Evolutionary conservation across 2,797 vertebrate species (phyloP), one percentile per base, ranked within the genome.

Genomic region (Cynopterus sphinx): DNA sequence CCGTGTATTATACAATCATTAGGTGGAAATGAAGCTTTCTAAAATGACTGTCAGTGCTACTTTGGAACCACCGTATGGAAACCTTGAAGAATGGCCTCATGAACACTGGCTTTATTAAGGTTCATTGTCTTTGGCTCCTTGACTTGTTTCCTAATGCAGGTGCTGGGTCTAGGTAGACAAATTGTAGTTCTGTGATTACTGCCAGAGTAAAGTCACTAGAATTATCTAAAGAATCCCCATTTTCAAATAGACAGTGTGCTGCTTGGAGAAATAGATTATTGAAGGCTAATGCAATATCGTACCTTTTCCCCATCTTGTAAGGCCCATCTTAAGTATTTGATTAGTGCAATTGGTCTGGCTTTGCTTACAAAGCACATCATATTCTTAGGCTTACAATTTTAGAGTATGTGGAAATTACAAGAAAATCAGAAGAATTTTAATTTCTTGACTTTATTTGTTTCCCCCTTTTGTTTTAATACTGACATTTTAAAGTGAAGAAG

Each of bases 91-190:
- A 68, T 12, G 19, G 36, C 31, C 26, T 90, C 75, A 1, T 15
- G 28, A 67, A 87, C 41, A 4, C 19, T 46, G 75, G 33, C 31
- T 95, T 77, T 68, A 70, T 82, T 82, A 86, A 33, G 33, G 78
- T 67, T 92, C 15, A 10, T 83, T 86, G 86, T 81, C 75, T 94
- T 88, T 90, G 81, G 53, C 74, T 88, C 49, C 31, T 85, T 74
- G 55, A 51, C 49, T 71, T 90, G 77, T 78, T 82, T 96, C 59
- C 57, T 83, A 79, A 36, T 86, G 78, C 59, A 78, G 61, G 53
- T 79, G 51, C 73, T 89, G 83, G 63, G 41, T 93, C 24, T 55
- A 83, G n/a, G 57, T 57, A 74, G 57, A 74, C 79, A 71, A 68
- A 70, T 68, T 63, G 2, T 78, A 55, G 70, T 36, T 33, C 31